These are phyloP conservation scores for Centroberyx gerrardi DNA, from an alignment of 2,797 vertebrate species.

Conservation along the genomic window DNA sequence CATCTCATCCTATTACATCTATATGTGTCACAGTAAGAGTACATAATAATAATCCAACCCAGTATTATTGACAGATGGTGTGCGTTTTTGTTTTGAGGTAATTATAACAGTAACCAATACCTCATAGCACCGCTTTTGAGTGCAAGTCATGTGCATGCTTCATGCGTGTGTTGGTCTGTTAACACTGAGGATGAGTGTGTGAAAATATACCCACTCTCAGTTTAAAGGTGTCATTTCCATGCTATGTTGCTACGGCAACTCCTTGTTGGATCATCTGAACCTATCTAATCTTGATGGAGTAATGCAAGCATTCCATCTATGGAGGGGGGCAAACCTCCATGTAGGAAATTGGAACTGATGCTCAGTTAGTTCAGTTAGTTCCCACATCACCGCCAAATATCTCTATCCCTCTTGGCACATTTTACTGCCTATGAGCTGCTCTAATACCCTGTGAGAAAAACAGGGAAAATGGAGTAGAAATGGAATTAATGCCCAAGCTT, in stretches of 20 bases:
- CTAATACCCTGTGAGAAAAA: slow-evolving; percentile 25
- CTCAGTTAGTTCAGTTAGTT: slow-evolving; percentile 58
- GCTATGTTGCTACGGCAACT: slow-evolving; percentile 56
- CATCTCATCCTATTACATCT: no score
- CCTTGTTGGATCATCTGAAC: slow-evolving; percentile 46
- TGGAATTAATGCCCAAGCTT: slow-evolving; percentile 36
- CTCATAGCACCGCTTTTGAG: neutral
- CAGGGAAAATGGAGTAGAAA: slow-evolving; percentile 22
- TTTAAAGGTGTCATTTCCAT: slow-evolving; percentile 20
- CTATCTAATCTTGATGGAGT: slow-evolving; percentile 51
- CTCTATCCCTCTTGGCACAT: slow-evolving; percentile 34
- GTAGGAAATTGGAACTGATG: slow-evolving; percentile 49
- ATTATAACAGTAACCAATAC: neutral
- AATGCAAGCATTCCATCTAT: slow-evolving; percentile 45
- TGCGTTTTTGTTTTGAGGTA: neutral
- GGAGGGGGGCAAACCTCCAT: slow-evolving; percentile 12
- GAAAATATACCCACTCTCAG: slow-evolving; percentile 24
- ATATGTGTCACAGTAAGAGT: no score
- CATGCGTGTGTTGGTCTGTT: neutral
- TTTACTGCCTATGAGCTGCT: slow-evolving; percentile 40
- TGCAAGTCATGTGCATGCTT: neutral
- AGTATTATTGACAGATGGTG: neutral
- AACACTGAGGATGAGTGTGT: neutral
- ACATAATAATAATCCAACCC: neutral
- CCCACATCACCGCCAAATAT: slow-evolving; percentile 48